Evolutionary conservation across 1,140 invertebrate species (phyloP), one percentile per base, ranked within the genome.

Genomic region (Zaprionus inermis): DNA sequence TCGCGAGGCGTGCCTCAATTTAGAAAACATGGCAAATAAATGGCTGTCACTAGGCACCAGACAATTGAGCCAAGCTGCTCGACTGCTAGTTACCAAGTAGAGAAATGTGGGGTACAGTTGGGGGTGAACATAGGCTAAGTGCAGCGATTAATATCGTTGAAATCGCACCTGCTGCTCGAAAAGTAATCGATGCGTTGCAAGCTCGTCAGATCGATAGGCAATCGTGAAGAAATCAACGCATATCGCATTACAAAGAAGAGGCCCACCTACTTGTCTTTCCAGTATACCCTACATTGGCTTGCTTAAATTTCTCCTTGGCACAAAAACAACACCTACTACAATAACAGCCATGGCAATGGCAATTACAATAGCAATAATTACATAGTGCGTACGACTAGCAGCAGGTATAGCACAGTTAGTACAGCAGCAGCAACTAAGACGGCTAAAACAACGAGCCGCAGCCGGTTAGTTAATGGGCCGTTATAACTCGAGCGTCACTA

Each of bases 401-500:
- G 44, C 18, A 20, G 20, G 18, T 49, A 65, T 79, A 70, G 24
- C 5, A 60, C 58, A 72, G 63, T 22, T 32, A 32, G 1, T 28
- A 28, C 24, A 5, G 24, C 5, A 4, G 22, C 22, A 55, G 69
- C 54, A 61, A 76, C 55, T 75, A 66, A 65, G 56, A 6, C 41
- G 66, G 61, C 12, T 66, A 70, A 65, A 65, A 58, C 61, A 61
- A 58, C 24, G 49, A 73, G 56, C 32, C 36, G 34, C 67, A 76
- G 72, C 65, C 58, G 63, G 61, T 51, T 71, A 28, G 61, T 51
- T 71, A 28, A 65, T 46, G 34, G 22, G 36, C 44, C 34, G 59
- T 59, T 75, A 68, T 81, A 72, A 76, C 82, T 85, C 79, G 83
- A 85, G 82, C 82, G 76, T 79, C 51, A 76, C 83, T 85, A 82